Evolutionary conservation across 2,888 invertebrate genomes (phyloP), one percentile per base, ranked within the genome.

Genomic region (Trachelus stipa): DNA sequence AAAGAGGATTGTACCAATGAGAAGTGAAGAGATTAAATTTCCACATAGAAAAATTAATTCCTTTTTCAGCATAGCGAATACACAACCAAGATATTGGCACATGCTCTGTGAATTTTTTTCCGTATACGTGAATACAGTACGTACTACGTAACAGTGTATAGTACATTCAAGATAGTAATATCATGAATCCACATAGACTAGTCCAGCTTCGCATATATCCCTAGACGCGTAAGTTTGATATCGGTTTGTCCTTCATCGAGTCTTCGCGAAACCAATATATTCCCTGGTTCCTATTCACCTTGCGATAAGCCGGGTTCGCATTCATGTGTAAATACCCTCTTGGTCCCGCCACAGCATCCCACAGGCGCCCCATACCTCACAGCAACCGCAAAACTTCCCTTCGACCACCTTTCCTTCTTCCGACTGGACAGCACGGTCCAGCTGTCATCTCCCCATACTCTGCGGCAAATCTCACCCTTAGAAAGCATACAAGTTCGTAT

Each of bases 291-390:
- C 82, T 83, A 85, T 87, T 87, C 85, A 83, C 82, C 80, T 82
- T 85, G 83, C 85, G 86, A 88, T 86, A 88, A 89, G 87, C 87
- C 82, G 78, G 74, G 81, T 79, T 83, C 83, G 84, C 84, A 87
- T 88, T 86, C 87, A 85, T 87, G 87, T 86, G 88, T 87, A 88
- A 88, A 89, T 88, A 87, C 83, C 80, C 83, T 83, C 81, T 81
- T 82, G 79, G 75, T 76, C 15, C 31, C n/a, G 73, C 68, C 69
- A 37, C 69, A 34, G 35, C 40, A 30, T 56, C 56, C 56, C 56
- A 56, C 23, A 56, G 56, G 23, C 56, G 23, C 23, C 56, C 56
- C 56, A 56, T 56, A 56, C 56, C 56, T 56, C 56, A 23, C 56
- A 56, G 56, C 9, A 9, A 56, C 56, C 56, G 23, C 56, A 56